These are phyloP conservation scores for Acanthiza pusilla DNA, from an alignment of 2,797 vertebrate genomes.

Conservation along the genomic window DNA sequence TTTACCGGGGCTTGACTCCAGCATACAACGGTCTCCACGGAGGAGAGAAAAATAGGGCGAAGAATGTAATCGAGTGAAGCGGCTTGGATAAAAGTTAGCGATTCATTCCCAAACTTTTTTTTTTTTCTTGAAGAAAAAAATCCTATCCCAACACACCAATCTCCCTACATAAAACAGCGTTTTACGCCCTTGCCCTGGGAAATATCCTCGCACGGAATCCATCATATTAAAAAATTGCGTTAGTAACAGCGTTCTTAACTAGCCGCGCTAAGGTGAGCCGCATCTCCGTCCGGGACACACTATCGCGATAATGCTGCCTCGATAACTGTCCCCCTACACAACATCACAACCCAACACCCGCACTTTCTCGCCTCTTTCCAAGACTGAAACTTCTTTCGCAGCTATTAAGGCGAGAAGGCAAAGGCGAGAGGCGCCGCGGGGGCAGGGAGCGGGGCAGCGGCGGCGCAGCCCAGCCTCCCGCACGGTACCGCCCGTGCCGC, in stretches of 20 bases:
- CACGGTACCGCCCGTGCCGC: constrained; percentile 56
- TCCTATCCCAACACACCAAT: not conserved
- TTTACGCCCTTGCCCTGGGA: not conserved
- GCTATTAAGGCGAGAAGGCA: not conserved
- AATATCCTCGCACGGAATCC: not conserved
- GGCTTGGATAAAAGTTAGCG: constrained; percentile 53
- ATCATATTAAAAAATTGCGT: not conserved
- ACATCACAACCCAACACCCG: not conserved
- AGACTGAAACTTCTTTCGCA: constrained; percentile 14
- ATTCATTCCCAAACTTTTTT: constrained; percentile 42
- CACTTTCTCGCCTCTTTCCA: not conserved
- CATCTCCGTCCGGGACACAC: not conserved
- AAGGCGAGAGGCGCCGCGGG: not conserved
- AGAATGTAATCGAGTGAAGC: constrained; percentile 52
- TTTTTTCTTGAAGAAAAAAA: not conserved
- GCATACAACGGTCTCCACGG: constrained; percentile 51
- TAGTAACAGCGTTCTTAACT: not conserved
- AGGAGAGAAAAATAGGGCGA: constrained; percentile 50
- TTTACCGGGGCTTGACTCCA: constrained; percentile 40
- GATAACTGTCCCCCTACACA: not conserved
- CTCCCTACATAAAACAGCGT: not conserved
- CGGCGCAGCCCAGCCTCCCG: not conserved
- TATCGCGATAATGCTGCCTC: not conserved
- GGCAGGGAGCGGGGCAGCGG: constrained; percentile 7
- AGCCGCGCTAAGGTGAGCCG: not conserved